phyloP scores from a whole-genome alignment of 2,888 invertebrate species.

The Metacarcinus magister region DNA sequence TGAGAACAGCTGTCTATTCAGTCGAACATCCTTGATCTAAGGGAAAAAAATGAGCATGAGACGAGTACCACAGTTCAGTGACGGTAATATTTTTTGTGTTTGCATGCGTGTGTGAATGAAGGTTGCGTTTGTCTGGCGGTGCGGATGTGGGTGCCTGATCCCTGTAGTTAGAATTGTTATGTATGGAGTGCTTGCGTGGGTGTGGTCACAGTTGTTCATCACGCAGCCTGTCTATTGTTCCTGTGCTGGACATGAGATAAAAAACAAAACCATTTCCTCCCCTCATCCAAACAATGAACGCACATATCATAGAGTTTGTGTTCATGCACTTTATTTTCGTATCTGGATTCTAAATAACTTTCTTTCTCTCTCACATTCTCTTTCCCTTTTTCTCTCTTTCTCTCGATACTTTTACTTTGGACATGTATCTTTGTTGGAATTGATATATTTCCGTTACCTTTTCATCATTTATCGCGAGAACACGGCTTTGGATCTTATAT shows the following conservation, averaged over 20 bases:
- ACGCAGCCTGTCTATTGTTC: conserved; percentile 48
- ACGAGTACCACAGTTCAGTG: neutral
- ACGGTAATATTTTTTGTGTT: neutral
- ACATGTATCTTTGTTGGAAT: neutral
- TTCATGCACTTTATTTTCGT: neutral
- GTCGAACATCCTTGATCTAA: neutral
- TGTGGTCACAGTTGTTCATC: neutral
- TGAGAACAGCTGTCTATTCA: neutral
- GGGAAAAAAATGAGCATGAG: neutral
- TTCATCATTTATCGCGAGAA: neutral
- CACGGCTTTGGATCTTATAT: neutral
- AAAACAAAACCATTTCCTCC: conserved; percentile 33
- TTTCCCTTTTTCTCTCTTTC: conserved; percentile 60
- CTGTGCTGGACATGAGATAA: conserved; percentile 1
- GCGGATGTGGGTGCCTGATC: conserved; percentile 22
- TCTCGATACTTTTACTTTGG: neutral
- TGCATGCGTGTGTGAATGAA: neutral
- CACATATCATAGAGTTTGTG: conserved; percentile 2
- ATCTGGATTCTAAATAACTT: neutral
- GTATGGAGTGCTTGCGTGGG: conserved; percentile 43
- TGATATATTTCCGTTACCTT: conserved; percentile 1
- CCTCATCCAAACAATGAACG: conserved; percentile 1
- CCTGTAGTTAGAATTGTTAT: neutral
- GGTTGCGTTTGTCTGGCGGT: neutral
- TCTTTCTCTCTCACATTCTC: conserved; percentile 34